Conservation (phyloP, 2,113 vertebrate species). For the Vulpes lagopus region DNA sequence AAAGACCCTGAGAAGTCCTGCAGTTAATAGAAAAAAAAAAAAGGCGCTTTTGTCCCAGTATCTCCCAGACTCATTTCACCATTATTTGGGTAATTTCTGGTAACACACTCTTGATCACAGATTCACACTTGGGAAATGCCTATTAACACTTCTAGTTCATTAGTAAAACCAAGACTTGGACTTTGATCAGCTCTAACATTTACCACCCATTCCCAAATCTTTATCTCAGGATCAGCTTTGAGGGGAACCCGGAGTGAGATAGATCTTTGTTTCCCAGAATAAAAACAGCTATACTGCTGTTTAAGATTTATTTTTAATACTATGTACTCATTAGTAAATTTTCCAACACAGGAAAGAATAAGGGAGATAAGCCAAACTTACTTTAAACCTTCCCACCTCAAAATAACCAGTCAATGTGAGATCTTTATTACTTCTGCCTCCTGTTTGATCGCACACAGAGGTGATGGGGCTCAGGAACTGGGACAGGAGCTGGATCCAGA, state of each 20-base stretch:
- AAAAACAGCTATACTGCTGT: not conserved
- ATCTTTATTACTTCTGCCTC: not conserved
- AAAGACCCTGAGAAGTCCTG: not conserved
- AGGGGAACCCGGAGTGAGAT: not conserved
- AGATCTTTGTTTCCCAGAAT: not conserved
- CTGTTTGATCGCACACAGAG: not conserved
- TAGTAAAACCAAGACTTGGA: not conserved
- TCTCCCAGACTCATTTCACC: not conserved
- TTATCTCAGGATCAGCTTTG: not conserved
- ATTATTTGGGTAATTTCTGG: not conserved
- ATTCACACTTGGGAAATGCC: not conserved
- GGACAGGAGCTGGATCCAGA: not conserved
- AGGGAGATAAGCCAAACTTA: slow-evolving; percentile 3
- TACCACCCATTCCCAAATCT: not conserved
- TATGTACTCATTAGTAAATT: not conserved
- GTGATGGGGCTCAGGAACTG: not conserved
- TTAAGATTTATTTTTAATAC: not conserved
- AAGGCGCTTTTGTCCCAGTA: not conserved
- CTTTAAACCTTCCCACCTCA: not conserved
- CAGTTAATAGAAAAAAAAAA: not conserved
- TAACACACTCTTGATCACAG: not conserved
- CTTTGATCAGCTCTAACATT: not conserved
- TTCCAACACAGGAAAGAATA: slow-evolving; percentile 19
- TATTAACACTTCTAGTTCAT: not conserved
- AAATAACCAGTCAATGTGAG: not conserved